Conservation (phyloP, 2,113 vertebrate species). For the Otolemur garnettii region DNA sequence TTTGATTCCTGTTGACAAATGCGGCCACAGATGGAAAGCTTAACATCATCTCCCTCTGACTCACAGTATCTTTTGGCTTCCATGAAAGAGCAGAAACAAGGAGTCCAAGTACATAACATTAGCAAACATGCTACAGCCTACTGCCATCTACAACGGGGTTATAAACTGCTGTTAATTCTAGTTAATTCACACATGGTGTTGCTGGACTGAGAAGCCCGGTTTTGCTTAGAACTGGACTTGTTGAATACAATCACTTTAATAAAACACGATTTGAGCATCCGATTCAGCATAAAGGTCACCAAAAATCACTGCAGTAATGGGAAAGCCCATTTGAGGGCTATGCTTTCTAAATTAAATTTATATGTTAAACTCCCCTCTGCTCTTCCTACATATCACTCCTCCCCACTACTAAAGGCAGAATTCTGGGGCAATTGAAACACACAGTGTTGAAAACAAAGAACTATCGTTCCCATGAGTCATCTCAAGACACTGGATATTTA, state of each 20-base stretch:
- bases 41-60: background rate
- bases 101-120: background rate
- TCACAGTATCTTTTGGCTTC: conserved; percentile 39
- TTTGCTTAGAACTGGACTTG: conserved; percentile 73
- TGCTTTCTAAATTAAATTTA: conserved; percentile 64
- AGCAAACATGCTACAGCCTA: background rate
- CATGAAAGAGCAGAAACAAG: conserved; percentile 50
- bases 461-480: background rate
- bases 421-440: conserved; percentile 39
- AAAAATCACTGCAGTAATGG: conserved; percentile 72
- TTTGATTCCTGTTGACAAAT: conserved; percentile 35
- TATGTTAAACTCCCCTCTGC: conserved; percentile 44
- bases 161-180: background rate
- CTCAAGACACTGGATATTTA: background rate
- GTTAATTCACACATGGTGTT: conserved; percentile 49
- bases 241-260: conserved; percentile 79
- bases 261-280: conserved; percentile 73
- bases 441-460: background rate
- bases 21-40: conserved; percentile 37
- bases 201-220: conserved; percentile 44
- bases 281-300: conserved; percentile 71
- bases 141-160: conserved; percentile 23
- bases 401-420: background rate
- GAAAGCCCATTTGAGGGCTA: conserved; percentile 46
- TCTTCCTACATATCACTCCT: background rate